Evolutionary conservation across 2,113 vertebrate species (phyloP), one percentile per base, ranked within the genome.

Genomic region (Excalfactoria chinensis): DNA sequence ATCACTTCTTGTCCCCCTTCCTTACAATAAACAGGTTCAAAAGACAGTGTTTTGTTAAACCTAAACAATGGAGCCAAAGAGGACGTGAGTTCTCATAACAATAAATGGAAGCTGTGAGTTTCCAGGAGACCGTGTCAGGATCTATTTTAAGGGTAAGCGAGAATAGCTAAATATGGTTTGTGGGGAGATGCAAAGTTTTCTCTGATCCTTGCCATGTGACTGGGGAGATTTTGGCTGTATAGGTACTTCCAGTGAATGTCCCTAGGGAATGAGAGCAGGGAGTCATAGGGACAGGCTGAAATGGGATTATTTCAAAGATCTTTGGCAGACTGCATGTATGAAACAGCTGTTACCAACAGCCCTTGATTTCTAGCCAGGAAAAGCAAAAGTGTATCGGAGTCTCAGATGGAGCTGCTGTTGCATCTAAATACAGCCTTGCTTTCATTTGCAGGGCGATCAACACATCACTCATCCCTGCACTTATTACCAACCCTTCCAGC

Each of bases 111-210:
- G 90, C 11, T 0, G 3, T 0, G 1, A 53, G 84, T 89, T 95
- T 95, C 89, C 92, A 90, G 80, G 90, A 86, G 74, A 44, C 80
- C 1, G 44, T 35, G 91, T 92, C 93, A 91, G 81, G 56, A 43
- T 89, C 95, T 96, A 93, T 95, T 95, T 94, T 95, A 82, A 95
- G 92, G 48, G 44, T 67, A 51, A 56, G 86, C 53, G 37, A 93
- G 88, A 91, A 92, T 76, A 89, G 68, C 92, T 95, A 95, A 96
- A 93, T 93, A 93, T 91, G 89, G 93, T 90, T 93, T 70, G 89
- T 46, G 41, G 66, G 1, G 5, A 84, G 75, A 40, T 77, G 89
- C 87, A 86, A 92, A 82, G 69, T 58, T 72, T 66, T 94, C 70
- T 55, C 84, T 84, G 59, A 62, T 59, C 82, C 3, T 1, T 66